phyloP scores from a whole-genome alignment of 2,113 vertebrate genomes.

The Thunnus thynnus region DNA sequence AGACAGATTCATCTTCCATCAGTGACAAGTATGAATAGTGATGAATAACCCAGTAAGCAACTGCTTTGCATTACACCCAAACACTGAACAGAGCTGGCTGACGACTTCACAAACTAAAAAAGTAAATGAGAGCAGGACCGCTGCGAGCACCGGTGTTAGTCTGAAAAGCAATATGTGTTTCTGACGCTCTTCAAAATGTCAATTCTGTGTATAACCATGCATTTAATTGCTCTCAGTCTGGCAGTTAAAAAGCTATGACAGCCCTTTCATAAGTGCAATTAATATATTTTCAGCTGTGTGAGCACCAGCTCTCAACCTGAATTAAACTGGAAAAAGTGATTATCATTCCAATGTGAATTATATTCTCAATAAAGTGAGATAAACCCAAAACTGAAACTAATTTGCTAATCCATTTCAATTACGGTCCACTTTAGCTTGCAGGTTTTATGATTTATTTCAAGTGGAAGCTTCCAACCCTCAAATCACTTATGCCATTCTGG shows the following conservation, averaged over 20 bases:
- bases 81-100: conserved; percentile 37
- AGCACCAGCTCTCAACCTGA: conserved; percentile 23
- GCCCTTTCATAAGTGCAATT: conserved; percentile 56
- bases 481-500: neutral
- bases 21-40: conserved; percentile 19
- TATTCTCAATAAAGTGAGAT: conserved; percentile 31
- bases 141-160: conserved; percentile 34
- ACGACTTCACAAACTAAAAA: conserved; percentile 21
- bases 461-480: conserved; percentile 1
- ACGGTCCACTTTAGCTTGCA: conserved; percentile 1
- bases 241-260: conserved; percentile 40
- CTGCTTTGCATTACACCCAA: conserved; percentile 18
- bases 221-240: conserved; percentile 57
- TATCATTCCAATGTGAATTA: conserved; percentile 36
- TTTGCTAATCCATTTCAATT: conserved; percentile 32
- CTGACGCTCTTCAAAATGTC: conserved; percentile 64
- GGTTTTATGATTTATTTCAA: conserved; percentile 17
- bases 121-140: conserved; percentile 61
- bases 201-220: conserved; percentile 55
- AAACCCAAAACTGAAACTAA: conserved; percentile 44
- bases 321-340: conserved; percentile 5
- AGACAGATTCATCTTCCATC: conserved; percentile 21
- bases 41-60: conserved; percentile 41
- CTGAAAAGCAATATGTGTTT: conserved; percentile 42
- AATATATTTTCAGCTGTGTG: conserved; percentile 39